phyloP scores from a whole-genome alignment of 2,888 invertebrate genomes.

The Listrodromus nycthemerus region DNA sequence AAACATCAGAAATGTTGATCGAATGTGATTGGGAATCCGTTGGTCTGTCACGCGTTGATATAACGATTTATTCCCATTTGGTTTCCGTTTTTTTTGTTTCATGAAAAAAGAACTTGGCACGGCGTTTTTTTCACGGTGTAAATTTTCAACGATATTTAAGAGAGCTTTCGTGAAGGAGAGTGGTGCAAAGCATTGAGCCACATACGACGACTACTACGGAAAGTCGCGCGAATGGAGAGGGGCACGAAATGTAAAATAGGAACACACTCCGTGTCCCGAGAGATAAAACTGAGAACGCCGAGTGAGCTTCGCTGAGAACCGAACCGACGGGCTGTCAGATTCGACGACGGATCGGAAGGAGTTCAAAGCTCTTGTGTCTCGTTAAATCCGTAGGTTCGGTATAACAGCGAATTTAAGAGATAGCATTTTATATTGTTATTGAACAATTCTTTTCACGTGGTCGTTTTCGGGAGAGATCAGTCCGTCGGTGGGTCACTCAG shows the following conservation, averaged over 20 bases:
- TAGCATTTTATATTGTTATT: neutral
- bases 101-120: too few relatives aligned
- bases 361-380: slow-evolving; percentile 1
- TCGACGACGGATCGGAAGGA: slow-evolving; percentile 43
- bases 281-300: slow-evolving; percentile 66
- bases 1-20: neutral
- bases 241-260: slow-evolving; percentile 60
- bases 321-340: slow-evolving; percentile 50
- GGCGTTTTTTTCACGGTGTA: neutral
- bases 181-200: neutral
- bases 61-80: slow-evolving; percentile 6
- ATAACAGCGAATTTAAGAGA: slow-evolving; percentile 1
- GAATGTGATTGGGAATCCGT: neutral
- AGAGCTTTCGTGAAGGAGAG: neutral
- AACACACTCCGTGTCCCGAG: slow-evolving; percentile 55
- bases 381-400: neutral
- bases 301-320: slow-evolving; percentile 59
- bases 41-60: neutral
- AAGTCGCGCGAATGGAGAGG: slow-evolving; percentile 37
- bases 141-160: neutral
- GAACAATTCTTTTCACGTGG: neutral
- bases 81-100: neutral
- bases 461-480: slow-evolving; percentile 5
- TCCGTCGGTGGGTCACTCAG: slow-evolving; percentile 54
- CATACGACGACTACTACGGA: slow-evolving; percentile 5